Base-by-base conservation (phyloP, 2,113 vertebrate species). In the Notothenia coriiceps region DNA sequence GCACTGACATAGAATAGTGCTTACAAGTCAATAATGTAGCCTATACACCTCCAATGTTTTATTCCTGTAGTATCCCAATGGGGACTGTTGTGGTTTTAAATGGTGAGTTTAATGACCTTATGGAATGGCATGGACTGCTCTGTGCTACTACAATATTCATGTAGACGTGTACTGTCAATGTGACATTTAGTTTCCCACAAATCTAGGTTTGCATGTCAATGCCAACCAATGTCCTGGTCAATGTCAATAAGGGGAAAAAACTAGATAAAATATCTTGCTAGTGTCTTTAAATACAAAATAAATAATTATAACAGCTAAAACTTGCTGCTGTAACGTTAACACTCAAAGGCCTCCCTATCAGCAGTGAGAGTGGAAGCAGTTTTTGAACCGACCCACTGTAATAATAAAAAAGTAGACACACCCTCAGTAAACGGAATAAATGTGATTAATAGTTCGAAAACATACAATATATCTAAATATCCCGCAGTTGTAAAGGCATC, bases 391-490 rank as follows among this genome's bases (percentile, higher is more conserved):
- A 84, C 52, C 57, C 70, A 52, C 61, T 46, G 60, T 60, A 33
- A 62, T 72, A 70, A 66, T 46, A 77, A 51, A 77, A 87, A 86
- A 92, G 85, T 85, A 90, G 93, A 94, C 94, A 95, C 94, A 93
- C 94, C 94, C 94, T 93, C 84, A 60, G 71, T 78, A 89, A 91
- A 91, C 89, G 44, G 71, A 78, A 80, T 89, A 91, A 74, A 90
- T 76, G 68, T 66, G 49, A 63, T 67, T 56, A 63, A 35, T 46
- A 40, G 61, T 57, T 17, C 11, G n/a, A 59, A 13, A 50, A 57
- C 10, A 14, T 17, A 43, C 12, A 3, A 17, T 46, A 4, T 46
- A 6, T 1, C 17, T 2, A 46, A 72, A 80, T 47, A 65, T 55
- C 70, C 82, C 51, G 54, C 55, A 0, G 72, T 14, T 12, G 3